These are phyloP conservation scores for Macrosteles quadrilineatus DNA, from an alignment of 1,140 invertebrate genomes.

Conservation along the genomic window DNA sequence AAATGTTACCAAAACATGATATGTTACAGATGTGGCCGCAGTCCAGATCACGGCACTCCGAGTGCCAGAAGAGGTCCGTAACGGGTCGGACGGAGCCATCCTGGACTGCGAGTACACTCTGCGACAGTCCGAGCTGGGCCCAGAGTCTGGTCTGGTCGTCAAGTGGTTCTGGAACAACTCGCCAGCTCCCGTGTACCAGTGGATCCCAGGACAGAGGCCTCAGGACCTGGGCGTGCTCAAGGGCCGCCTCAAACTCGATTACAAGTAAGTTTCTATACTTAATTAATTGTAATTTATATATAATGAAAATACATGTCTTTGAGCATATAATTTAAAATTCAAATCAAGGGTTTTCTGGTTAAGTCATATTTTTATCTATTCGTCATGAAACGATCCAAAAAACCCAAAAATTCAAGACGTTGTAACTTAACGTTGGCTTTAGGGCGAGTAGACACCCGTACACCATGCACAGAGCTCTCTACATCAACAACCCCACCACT, in stretches of 20 bases:
- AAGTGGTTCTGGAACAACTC: constrained; percentile 76
- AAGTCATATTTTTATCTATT: too few relatives aligned
- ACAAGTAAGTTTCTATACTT: constrained; percentile 47
- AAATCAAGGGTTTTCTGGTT: too few relatives aligned
- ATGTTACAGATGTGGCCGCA: constrained; percentile 53
- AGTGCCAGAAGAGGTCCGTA: constrained; percentile 67
- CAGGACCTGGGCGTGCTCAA: constrained; percentile 55
- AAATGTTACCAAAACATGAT: too few relatives aligned
- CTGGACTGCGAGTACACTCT: constrained; percentile 75
- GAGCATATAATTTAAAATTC: too few relatives aligned
- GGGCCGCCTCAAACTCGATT: constrained; percentile 67
- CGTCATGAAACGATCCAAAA: too few relatives aligned
- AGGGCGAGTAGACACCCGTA: constrained; percentile 62
- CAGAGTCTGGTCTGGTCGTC: constrained; percentile 63
- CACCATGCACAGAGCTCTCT: constrained; percentile 73
- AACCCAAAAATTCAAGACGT: too few relatives aligned
- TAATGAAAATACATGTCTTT: too few relatives aligned
- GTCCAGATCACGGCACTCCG: constrained; percentile 65
- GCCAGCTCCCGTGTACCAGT: constrained; percentile 70
- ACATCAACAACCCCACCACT: constrained; percentile 68
- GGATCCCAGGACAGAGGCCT: constrained; percentile 59
- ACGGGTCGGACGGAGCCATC: constrained; percentile 63
- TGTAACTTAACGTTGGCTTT: too few relatives aligned
- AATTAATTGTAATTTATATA: not conserved
- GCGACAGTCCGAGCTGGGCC: constrained; percentile 53